Base-by-base conservation (phyloP, 2,113 vertebrate genomes). In the Drymodes brunneopygia region DNA sequence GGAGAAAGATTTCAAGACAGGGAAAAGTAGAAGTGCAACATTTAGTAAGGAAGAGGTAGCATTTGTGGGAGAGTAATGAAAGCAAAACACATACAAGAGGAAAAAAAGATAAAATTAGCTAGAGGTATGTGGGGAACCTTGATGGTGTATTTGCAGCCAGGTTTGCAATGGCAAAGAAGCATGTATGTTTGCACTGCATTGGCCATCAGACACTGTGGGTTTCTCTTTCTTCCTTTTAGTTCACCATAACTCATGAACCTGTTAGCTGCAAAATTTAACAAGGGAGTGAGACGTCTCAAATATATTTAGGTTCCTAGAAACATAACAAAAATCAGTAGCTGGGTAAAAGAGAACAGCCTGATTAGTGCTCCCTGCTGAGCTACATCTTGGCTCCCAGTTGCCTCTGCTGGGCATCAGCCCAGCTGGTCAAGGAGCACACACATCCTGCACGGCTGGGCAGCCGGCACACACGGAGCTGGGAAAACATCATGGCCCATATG, bases 361-460 rank as follows among this genome's bases (percentile, higher is more conserved):
- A 38, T 65, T 69, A 92, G 42, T 50, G 53, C 53, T 93, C 12
- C 79, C 88, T 1, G 4, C 66, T 88, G 88, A 88, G 20, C 47
- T n/a, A 47, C 22, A 1, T 81, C 33, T 58, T 61, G 74, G 66
- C 48, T 92, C 20, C 40, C 11, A 24, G 53, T 79, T 0, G 1
- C 66, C 58, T 95, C 45, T 85, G 62, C 78, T 6, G 8, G 53
- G 36, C 66, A 69, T 64, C 78, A 82, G 74, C 85, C 85, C 90
- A 96, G 85, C 92, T 90, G 85, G 88, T 93, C 48, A 88, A 11
- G 33, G 66, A 85, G 33, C 16, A 4, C 0, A 0, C 1, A 7
- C n/a, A 36, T 42, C 58, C 81, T 42, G 19, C 31, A 6, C 0
- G 1, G 22, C 60, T 0, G 0, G 13, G 56, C 78, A 56, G 36